These are phyloP conservation scores for Emesis russula DNA, from an alignment of 2,888 invertebrate species.

Conservation along the genomic window DNA sequence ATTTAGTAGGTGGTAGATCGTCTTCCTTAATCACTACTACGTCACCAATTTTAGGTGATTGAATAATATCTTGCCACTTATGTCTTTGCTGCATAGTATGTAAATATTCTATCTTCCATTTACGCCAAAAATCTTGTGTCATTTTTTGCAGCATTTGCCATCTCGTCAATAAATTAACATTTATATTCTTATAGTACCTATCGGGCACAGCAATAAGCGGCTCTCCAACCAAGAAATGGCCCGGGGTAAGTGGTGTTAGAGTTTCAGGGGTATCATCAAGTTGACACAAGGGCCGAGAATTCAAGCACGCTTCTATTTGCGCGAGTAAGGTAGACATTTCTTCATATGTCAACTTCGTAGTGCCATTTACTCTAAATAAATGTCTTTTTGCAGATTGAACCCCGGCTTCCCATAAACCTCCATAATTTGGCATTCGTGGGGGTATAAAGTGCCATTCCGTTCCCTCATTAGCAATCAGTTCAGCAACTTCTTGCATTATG, in stretches of 20 bases:
- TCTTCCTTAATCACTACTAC: slow-evolving; percentile 75
- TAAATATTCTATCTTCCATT: slow-evolving; percentile 85
- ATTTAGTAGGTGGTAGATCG: slow-evolving; percentile 71
- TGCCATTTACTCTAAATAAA: not conserved
- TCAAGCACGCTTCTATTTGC: slow-evolving; percentile 41
- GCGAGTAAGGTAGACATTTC: slow-evolving; percentile 27
- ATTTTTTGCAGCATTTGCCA: slow-evolving; percentile 85
- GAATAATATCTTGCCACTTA: slow-evolving; percentile 76
- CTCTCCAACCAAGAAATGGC: not conserved
- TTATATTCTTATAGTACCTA: slow-evolving; percentile 27
- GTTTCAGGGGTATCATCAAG: slow-evolving; percentile 25
- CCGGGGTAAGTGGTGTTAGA: slow-evolving; percentile 18
- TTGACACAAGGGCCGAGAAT: slow-evolving; percentile 29
- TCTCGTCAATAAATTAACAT: slow-evolving; percentile 55
- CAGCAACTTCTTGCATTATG: not conserved
- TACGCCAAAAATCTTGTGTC: slow-evolving; percentile 85
- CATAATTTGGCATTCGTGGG: not conserved
- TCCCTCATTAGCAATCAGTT: not conserved
- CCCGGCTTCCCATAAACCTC: not conserved
- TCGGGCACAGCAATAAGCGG: not conserved
- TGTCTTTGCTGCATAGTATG: slow-evolving; percentile 76
- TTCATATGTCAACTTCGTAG: slow-evolving; percentile 44
- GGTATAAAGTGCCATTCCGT: not conserved
- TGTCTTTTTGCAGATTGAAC: not conserved
- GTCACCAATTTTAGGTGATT: slow-evolving; percentile 54